Evolutionary conservation across 2,113 vertebrate genomes (phyloP).

Genomic region (Axis porcinus): DNA sequence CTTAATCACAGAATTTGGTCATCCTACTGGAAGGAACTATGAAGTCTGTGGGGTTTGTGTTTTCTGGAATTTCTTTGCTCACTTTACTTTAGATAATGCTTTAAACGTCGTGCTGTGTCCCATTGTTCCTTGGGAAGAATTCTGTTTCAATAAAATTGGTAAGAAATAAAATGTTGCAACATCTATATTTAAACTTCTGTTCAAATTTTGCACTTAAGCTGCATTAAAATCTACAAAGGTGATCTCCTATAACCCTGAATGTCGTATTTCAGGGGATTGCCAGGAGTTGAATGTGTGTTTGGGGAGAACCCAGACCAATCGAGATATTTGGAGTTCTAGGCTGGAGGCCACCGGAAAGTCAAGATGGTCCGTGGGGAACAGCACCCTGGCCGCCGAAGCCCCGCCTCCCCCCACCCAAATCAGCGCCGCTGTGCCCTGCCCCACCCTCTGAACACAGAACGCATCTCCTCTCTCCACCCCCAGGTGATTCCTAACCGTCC

Average conservation of each 20-base stretch:
- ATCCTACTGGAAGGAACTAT: not conserved
- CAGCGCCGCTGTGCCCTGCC: not conserved
- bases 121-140: no score
- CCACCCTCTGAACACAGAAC: not conserved
- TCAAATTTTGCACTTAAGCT: not conserved
- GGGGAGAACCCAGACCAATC: not conserved
- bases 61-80: not conserved
- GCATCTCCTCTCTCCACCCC: not conserved
- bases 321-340: not conserved
- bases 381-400: not conserved
- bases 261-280: not conserved
- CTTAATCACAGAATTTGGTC: not conserved
- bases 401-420: not conserved
- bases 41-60: rapidly evolving
- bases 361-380: not conserved
- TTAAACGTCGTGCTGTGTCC: not conserved
- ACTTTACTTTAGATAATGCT: not conserved
- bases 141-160: not conserved
- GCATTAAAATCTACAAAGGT: not conserved
- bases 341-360: not conserved
- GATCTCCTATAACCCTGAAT: not conserved
- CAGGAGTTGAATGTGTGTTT: not conserved
- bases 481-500: no score
- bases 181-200: not conserved
- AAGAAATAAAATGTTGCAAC: not conserved